Conservation (phyloP, 2,888 invertebrate species). For the Epicampocera succincta region DNA sequence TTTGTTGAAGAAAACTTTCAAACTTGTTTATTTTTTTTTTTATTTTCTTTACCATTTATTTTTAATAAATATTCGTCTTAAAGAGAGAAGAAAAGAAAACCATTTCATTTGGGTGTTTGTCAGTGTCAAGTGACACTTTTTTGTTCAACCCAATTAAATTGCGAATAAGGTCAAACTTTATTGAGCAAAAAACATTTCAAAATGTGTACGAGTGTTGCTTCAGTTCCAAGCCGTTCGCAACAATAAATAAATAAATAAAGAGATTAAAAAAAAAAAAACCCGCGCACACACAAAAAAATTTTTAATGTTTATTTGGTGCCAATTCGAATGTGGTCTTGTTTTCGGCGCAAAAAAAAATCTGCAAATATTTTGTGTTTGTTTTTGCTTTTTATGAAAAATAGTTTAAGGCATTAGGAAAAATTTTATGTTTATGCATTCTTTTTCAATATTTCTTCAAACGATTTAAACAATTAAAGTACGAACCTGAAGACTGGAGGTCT, state of each 20-base stretch:
- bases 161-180: neutral
- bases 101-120: neutral
- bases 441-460: no score
- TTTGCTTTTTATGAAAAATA: neutral
- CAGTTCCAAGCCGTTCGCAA: neutral
- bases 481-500: no score
- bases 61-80: constrained; percentile 18
- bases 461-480: no score
- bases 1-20: no score
- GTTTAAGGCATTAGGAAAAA: no score
- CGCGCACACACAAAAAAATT: no score
- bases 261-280: no score
- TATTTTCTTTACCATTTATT: neutral
- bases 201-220: neutral
- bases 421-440: no score
- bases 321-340: neutral
- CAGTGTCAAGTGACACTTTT: constrained; percentile 29
- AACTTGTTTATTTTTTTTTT: neutral
- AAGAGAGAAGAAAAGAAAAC: constrained; percentile 5
- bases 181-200: constrained; percentile 19
- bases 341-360: neutral
- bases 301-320: neutral
- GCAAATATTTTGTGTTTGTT: neutral
- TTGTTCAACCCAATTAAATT: constrained; percentile 29
- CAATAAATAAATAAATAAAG: neutral